Evolutionary conservation across 2,113 vertebrate species (phyloP), one percentile per base, ranked within the genome.

Genomic region (Takifugu bimaculatus): DNA sequence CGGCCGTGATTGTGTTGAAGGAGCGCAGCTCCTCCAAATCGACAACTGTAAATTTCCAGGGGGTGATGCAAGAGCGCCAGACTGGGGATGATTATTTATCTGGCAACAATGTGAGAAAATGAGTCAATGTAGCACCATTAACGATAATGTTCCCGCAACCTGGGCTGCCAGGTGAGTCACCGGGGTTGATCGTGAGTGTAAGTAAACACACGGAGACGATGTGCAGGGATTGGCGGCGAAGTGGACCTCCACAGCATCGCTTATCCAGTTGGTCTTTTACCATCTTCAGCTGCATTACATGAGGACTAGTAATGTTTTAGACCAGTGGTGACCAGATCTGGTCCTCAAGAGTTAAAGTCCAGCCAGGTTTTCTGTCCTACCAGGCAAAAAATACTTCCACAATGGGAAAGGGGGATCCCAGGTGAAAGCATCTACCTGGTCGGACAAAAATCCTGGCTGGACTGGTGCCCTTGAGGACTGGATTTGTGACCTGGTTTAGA

Each of bases 21-120:
- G 35, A 32, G 50, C 35, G 3, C 5, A 26, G 35, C 54, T 54
- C 43, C 20, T 48, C 26, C 14, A 47, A 47, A 54, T 12, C 54
- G 29, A 62, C 45, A 26, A 10, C 48, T 57, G 52, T 57, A 2
- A 63, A 68, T 61, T 68, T 26, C 51, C 4, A 12, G 26, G 44
- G 0, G 47, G 50, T 66, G 45, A n/a, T 4, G 43, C 11, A 9
- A 2, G 43, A 45, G 11, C 43, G 14, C 13, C 3, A 43, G 12
- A 29, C 50, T 1, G 27, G 25, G 2, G 1, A 10, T 51, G 66
- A 58, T 54, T 35, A 58, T 68, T 64, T 57, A 28, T 54, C 66
- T 48, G 42, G 20, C 11, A 14, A 39, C 2, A 6, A 26, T 26
- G 49, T 12, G 52, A 60, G 52, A 60, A 68, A 63, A 71, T 42